Evolutionary conservation across 2,797 vertebrate species (phyloP).

Genomic region (Percopsis omiscomaycus): DNA sequence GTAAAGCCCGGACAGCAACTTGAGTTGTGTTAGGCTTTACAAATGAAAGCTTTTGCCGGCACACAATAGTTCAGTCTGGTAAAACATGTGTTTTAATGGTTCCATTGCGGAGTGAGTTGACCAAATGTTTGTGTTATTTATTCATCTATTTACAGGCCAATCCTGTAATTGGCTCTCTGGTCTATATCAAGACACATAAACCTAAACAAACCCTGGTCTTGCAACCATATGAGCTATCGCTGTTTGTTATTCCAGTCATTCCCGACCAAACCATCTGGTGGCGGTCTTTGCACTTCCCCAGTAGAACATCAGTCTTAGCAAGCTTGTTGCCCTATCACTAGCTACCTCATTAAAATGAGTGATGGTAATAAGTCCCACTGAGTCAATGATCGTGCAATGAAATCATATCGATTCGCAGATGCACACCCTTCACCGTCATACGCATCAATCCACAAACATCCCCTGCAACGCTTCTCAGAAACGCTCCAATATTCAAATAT

Average conservation of each 20-base stretch:
- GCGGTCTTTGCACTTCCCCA: constrained; percentile 62
- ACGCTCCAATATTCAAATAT: constrained; percentile 44
- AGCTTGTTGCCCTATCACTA: constrained; percentile 70
- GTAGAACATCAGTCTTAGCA: constrained; percentile 57
- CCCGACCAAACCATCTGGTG: constrained; percentile 69
- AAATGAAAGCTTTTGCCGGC: no score
- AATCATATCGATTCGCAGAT: constrained; percentile 69
- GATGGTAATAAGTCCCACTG: constrained; percentile 73
- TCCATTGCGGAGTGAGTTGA: constrained; percentile 24
- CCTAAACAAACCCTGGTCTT: constrained; percentile 43
- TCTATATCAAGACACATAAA: constrained; percentile 58
- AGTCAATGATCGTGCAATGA: constrained; percentile 58
- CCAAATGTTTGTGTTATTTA: constrained; percentile 24
- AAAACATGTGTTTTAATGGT: constrained; percentile 38
- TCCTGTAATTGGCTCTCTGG: constrained; percentile 53
- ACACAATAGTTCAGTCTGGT: constrained; percentile 1
- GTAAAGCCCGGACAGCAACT: background rate
- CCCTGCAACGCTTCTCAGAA: constrained; percentile 23
- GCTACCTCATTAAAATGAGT: constrained; percentile 75
- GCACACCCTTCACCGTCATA: constrained; percentile 20
- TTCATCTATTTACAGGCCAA: constrained; percentile 31
- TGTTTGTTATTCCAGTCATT: constrained; percentile 66
- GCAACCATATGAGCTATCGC: constrained; percentile 19
- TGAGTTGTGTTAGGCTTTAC: no score
- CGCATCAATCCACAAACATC: constrained; percentile 46